phyloP scores from a whole-genome alignment of 2,888 invertebrate genomes.

The Lasioglossum figueresi region DNA sequence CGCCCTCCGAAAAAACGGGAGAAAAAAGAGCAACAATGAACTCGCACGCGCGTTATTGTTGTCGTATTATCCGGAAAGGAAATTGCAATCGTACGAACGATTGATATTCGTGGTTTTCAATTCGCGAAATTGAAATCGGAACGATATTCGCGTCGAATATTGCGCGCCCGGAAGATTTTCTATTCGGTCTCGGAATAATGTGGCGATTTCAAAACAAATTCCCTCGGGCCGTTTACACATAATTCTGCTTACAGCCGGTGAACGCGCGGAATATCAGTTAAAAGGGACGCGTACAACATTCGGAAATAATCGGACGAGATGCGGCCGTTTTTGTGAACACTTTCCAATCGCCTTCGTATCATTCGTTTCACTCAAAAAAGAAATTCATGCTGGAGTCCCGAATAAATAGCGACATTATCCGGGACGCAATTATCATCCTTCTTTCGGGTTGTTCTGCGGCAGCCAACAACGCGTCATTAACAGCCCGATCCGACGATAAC shows the following conservation, averaged over 20 bases:
- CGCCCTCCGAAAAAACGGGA: neutral
- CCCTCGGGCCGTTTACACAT: neutral
- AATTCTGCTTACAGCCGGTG: neutral
- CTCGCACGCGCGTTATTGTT: neutral
- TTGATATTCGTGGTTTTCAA: constrained; percentile 14
- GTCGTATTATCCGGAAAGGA: neutral
- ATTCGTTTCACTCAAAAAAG: neutral
- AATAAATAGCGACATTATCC: neutral
- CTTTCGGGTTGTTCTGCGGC: neutral
- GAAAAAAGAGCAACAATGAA: neutral
- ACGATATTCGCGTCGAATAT: neutral
- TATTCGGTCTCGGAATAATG: neutral
- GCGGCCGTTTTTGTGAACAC: neutral
- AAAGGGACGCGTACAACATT: neutral
- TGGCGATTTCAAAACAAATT: neutral
- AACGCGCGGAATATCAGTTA: neutral
- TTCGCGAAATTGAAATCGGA: neutral
- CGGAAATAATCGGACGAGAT: neutral
- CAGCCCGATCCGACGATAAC: constrained; percentile 17
- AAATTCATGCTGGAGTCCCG: neutral
- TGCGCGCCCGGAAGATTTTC: neutral
- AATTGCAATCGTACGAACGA: constrained; percentile 10
- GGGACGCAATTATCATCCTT: neutral
- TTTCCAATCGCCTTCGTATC: neutral
- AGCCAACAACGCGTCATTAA: neutral